Conservation (phyloP, 2,113 vertebrate species). For the Pedetes capensis region DNA sequence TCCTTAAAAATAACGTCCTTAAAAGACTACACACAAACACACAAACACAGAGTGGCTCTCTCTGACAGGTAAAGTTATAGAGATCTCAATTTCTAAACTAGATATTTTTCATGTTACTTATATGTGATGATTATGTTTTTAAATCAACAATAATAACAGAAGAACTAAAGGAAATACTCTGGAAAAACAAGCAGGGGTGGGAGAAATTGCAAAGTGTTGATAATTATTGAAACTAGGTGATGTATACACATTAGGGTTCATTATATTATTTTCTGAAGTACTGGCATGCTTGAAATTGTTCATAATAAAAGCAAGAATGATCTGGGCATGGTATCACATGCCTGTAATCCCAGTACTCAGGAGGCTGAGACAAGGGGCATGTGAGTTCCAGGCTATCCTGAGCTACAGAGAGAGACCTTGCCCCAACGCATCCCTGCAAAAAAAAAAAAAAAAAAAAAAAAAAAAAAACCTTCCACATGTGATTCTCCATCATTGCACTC, state of each 20-base stretch:
- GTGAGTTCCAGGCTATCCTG: too few relatives aligned
- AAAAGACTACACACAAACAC: background rate
- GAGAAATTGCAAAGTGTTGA: background rate
- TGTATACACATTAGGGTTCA: background rate
- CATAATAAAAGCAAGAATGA: background rate
- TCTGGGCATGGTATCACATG: too few relatives aligned
- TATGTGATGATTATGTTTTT: background rate
- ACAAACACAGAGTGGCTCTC: fast-evolving
- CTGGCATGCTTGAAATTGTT: background rate
- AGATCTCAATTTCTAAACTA: background rate
- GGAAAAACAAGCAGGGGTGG: background rate
- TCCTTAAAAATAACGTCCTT: background rate
- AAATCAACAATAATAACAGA: background rate
- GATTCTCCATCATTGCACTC: too few relatives aligned
- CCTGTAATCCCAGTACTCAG: too few relatives aligned
- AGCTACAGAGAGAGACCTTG: too few relatives aligned
- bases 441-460: too few relatives aligned
- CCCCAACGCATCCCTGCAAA: too few relatives aligned
- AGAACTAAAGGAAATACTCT: background rate
- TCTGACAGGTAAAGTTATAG: background rate
- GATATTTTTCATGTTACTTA: background rate
- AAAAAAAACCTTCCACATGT: background rate
- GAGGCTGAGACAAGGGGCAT: too few relatives aligned
- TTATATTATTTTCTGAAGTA: background rate
- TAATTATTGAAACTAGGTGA: background rate